Base-by-base conservation (phyloP, 2,888 invertebrate species). In the Xylota segnis region DNA sequence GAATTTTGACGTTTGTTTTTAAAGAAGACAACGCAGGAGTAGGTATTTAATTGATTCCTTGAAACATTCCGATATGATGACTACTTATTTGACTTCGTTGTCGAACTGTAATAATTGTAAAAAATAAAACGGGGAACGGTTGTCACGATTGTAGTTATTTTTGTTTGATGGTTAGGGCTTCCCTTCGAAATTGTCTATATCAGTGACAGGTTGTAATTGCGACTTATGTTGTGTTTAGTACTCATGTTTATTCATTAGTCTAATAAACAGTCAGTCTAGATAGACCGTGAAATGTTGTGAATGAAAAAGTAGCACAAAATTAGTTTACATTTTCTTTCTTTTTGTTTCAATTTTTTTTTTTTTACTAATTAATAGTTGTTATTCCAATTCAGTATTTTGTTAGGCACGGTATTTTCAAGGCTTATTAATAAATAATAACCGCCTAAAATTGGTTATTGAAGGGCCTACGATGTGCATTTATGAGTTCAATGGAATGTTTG, bases 371-470 rank as follows among this genome's bases (percentile, higher is more conserved):
- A 59, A 16, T 47, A 63, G 47, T 71, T 63, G 43, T 34, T n/a
- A 34, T 47, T 37, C 9, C n/a, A 18, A 16, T 45, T 18, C 9
- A 47, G 27, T 27, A 52, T 56, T 72, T 81, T 65, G 47, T 75
- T 32, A 2, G 18, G 34, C 34, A 76, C 56, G 56, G 14, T 32
- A 43, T 29, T 40, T 12, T 45, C 45, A 74, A 79, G 74, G 74
- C 50, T 68, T 18, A 14, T 23, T 63, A 54, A 56, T 63, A 43
- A 56, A 56, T 40, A 43, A 59, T 59, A 74, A 79, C 74, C 43
- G 79, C 71, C 50, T 78, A 16, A 40, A 75, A 84, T 61, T 43
- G 59, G 52, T n/a, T 65, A 45, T 32, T 52, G 50, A 84, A 75
- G 63, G 63, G 79, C 27, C 37, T 29, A 10, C 3, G 4, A 9